A percentile compares a stretch with the other conserved stretches of the same genome.
These are phyloP conservation scores for Tragelaphus buxtoni DNA, from an alignment of 2,113 vertebrate genomes.

Conservation along the genomic window DNA sequence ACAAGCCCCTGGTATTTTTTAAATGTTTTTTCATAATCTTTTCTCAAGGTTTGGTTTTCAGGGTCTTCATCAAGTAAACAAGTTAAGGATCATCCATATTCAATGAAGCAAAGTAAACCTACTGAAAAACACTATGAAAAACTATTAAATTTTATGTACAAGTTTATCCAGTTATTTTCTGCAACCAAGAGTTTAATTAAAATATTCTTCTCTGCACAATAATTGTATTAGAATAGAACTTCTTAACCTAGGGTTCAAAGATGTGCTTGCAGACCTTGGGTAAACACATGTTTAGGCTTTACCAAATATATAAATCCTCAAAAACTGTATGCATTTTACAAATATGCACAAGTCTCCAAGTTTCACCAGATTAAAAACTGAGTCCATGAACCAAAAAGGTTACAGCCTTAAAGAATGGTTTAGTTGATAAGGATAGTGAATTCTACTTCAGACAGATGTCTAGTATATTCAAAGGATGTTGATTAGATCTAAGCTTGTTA, in stretches of 20 bases:
- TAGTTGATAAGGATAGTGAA: not conserved
- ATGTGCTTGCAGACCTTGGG: not conserved
- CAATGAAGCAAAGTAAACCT: not conserved
- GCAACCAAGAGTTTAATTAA: not conserved
- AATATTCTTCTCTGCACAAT: not conserved
- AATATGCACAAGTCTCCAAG: not conserved
- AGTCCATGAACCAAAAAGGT: not conserved
- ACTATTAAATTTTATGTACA: not conserved
- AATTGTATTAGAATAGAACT: not conserved
- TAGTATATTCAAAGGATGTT: not conserved
- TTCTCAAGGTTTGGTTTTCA: conserved; percentile 91
- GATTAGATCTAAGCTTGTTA: not conserved
- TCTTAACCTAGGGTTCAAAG: not conserved
- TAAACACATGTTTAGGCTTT: not conserved
- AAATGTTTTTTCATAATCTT: conserved; percentile 92
- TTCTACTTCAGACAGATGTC: not conserved
- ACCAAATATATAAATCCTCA: not conserved
- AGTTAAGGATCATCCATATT: conserved; percentile 82
- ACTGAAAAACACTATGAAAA: conserved; percentile 6
- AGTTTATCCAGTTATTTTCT: not conserved
- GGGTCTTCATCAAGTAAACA: conserved; percentile 89
- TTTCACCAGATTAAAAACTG: conserved; percentile 15
- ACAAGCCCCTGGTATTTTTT: conserved; percentile 95
- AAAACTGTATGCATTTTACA: not conserved
- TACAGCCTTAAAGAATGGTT: not conserved